Evolutionary conservation across 2,888 invertebrate species (phyloP), one percentile per base, ranked within the genome.

Genomic region (Blastobasis lacticolella): DNA sequence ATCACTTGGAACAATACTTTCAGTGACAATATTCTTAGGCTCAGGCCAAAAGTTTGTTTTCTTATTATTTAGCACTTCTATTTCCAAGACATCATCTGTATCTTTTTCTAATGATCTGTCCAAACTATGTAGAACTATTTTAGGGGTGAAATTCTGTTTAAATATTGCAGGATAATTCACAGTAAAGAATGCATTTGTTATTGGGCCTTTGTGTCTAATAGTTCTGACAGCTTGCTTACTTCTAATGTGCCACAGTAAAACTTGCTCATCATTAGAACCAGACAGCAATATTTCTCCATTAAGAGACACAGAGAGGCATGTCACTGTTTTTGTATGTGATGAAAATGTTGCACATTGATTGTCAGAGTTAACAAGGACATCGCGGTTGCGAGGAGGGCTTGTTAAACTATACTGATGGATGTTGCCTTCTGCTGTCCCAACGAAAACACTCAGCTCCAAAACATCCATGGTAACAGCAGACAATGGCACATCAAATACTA

Each of bases 191-290:
- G 94, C 90, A 78, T 95, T 95, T 0, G 92, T 94, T 0, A 96
- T 83, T 0, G 91, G 75, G n/a, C 94, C 94, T 77, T 94, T 94
- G 61, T 94, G 94, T 44, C 89, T 78, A 58, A 95, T 85, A 48
- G 89, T 92, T 60, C 92, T 90, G 4, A 95, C 74, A 48, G 94
- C 90, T 72, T 96, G 95, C 54, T 91, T 89, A 71, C 94, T 96
- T 5, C 83, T 81, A 51, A 96, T 91, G 62, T 97, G 93, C 97
- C 97, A 97, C 36, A 96, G 70, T 58, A 92, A 91, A 0, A 96
- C 92, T 54, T 89, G 90, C 48, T 91, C 91, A 80, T 95, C 95
- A 56, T 90, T 90, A 0, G 94, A 93, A 0, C 94, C 96, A 0
- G 97, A 95, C 51, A 94, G 86, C 37, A 97, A 73, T 9, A 91